These are phyloP conservation scores for Galleria mellonella DNA, from an alignment of 1,140 invertebrate species.

Conservation along the genomic window DNA sequence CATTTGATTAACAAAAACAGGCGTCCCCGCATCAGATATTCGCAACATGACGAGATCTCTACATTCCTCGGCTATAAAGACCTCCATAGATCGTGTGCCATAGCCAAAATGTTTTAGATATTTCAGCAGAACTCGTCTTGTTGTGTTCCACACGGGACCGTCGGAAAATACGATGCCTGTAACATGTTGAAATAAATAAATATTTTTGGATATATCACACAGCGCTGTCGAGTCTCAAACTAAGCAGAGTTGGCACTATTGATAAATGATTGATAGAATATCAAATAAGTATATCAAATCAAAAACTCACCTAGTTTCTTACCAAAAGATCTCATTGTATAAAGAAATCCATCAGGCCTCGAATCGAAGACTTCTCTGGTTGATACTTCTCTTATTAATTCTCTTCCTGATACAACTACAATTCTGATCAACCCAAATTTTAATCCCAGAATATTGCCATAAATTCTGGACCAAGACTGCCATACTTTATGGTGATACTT, in stretches of 20 bases:
- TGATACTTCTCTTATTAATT: conserved; percentile 77
- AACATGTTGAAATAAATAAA: too few species aligned
- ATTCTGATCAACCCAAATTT: conserved; percentile 75
- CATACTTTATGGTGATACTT: conserved; percentile 50
- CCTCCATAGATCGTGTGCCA: conserved; percentile 76
- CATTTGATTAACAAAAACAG: conserved; percentile 67
- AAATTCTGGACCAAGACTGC: conserved; percentile 42
- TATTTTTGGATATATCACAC: too few species aligned
- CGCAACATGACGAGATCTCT: conserved; percentile 65
- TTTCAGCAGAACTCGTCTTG: conserved; percentile 76
- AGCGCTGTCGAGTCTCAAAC: too few species aligned
- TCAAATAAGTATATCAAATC: neutral
- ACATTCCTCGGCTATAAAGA: conserved; percentile 76
- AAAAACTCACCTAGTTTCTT: conserved; percentile 76
- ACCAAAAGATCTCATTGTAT: conserved; percentile 77
- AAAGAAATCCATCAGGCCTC: conserved; percentile 82
- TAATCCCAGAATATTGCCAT: conserved; percentile 82
- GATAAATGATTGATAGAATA: too few species aligned
- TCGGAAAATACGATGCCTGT: conserved; percentile 80
- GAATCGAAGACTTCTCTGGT: conserved; percentile 79
- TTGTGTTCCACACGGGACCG: conserved; percentile 76
- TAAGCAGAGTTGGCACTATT: too few species aligned
- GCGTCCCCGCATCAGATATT: conserved; percentile 18
- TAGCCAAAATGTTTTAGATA: conserved; percentile 78
- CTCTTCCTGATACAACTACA: conserved; percentile 77